Conservation (phyloP, 2,888 invertebrate genomes). For the Pelosia muscerda region DNA sequence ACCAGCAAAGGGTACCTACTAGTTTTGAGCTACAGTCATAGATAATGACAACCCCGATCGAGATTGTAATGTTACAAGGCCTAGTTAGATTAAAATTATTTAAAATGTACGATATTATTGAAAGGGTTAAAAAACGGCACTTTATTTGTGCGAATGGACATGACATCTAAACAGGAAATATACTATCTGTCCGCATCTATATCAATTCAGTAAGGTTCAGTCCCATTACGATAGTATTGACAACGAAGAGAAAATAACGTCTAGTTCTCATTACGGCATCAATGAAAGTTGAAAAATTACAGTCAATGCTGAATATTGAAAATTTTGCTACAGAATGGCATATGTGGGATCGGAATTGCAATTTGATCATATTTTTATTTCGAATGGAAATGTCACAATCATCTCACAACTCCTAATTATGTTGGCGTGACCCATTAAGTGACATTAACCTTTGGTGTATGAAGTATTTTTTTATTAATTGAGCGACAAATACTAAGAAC, state of each 20-base stretch:
- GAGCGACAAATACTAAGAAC: neutral
- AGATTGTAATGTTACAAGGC: neutral
- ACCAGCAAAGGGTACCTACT: neutral
- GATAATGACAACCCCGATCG: neutral
- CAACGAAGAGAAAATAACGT: neutral
- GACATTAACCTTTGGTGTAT: no score
- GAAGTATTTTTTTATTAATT: neutral
- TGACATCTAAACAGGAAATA: neutral
- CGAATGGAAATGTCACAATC: no score
- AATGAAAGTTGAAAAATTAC: no score
- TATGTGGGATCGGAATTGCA: no score
- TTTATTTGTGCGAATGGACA: neutral
- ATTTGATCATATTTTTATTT: no score
- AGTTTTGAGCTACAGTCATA: neutral
- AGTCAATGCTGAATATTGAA: no score
- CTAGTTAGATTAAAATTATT: neutral
- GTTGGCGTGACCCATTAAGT: no score
- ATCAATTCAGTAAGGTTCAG: neutral
- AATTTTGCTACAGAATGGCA: no score
- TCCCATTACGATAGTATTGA: neutral
- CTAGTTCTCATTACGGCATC: no score
- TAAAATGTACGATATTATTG: neutral
- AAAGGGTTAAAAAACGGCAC: neutral
- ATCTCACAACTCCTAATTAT: no score
- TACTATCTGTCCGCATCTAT: neutral